Conservation (phyloP, 2,888 invertebrate species). For the Trachelus troglodyta region DNA sequence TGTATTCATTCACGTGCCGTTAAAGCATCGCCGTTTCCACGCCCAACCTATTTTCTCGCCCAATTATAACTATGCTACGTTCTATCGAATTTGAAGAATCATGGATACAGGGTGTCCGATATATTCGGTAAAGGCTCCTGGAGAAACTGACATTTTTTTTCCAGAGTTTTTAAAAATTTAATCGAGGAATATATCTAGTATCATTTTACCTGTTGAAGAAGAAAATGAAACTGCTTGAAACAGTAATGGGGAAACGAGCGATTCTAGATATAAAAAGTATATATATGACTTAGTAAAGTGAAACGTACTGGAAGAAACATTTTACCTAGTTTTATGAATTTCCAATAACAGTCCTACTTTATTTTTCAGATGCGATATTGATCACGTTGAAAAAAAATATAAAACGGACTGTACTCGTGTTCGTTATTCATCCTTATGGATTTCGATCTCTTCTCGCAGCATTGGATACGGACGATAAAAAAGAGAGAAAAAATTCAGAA, state of each 20-base stretch:
- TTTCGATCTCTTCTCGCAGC: not conserved
- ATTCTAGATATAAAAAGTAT: not conserved
- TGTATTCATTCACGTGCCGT: no score
- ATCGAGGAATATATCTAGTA: not conserved
- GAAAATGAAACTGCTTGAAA: not conserved
- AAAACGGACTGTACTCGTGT: not conserved
- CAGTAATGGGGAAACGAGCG: not conserved
- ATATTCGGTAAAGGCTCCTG: not conserved
- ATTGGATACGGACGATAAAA: not conserved
- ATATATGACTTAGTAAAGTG: not conserved
- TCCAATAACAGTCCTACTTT: not conserved
- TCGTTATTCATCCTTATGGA: not conserved
- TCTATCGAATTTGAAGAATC: not conserved
- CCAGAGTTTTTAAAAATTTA: not conserved
- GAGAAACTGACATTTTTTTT: not conserved
- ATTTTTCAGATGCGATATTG: not conserved
- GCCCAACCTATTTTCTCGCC: not conserved
- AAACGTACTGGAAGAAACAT: not conserved
- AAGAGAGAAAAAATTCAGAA: not conserved
- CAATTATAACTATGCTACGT: not conserved
- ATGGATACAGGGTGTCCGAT: not conserved
- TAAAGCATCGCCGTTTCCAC: not conserved
- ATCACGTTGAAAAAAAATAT: not conserved
- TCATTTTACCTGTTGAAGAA: not conserved
- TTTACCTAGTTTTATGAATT: not conserved